Evolutionary conservation across 2,797 vertebrate genomes (phyloP).

Genomic region (Molossus alvarezi): DNA sequence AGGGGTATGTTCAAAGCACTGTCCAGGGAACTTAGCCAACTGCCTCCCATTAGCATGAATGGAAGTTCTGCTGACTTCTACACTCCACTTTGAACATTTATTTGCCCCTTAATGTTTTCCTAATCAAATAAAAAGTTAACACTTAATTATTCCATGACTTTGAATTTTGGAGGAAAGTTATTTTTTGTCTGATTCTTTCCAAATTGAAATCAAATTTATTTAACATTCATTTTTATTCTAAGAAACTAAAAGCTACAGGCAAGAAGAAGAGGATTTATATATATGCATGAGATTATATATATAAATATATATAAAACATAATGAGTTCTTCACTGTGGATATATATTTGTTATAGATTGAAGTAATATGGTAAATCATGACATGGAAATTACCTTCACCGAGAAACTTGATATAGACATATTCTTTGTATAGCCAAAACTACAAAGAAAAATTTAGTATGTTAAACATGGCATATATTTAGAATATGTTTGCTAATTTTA

Average conservation of each 20-base stretch:
- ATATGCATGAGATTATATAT: background rate
- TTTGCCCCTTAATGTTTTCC: constrained; percentile 69
- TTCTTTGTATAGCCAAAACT: constrained; percentile 38
- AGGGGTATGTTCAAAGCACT: constrained; percentile 68
- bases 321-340: background rate
- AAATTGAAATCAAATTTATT: constrained; percentile 66
- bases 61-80: constrained; percentile 57
- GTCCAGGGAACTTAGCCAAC: constrained; percentile 74
- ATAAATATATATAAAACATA: background rate
- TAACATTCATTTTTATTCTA: constrained; percentile 33
- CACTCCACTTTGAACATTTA: constrained; percentile 69
- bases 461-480: background rate
- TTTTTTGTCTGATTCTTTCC: constrained; percentile 18
- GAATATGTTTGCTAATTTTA: constrained; percentile 28
- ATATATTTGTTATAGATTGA: background rate
- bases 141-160: constrained; percentile 68
- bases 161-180: constrained; percentile 36
- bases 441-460: constrained; percentile 39
- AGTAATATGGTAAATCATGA: background rate
- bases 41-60: constrained; percentile 67
- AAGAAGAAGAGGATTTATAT: background rate
- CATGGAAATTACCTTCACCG: constrained; percentile 44
- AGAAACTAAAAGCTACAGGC: constrained; percentile 45
- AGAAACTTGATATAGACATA: constrained; percentile 21
- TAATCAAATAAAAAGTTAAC: constrained; percentile 73